Base-by-base conservation (phyloP, 2,888 invertebrate species). In the Lasius fuliginosus region DNA sequence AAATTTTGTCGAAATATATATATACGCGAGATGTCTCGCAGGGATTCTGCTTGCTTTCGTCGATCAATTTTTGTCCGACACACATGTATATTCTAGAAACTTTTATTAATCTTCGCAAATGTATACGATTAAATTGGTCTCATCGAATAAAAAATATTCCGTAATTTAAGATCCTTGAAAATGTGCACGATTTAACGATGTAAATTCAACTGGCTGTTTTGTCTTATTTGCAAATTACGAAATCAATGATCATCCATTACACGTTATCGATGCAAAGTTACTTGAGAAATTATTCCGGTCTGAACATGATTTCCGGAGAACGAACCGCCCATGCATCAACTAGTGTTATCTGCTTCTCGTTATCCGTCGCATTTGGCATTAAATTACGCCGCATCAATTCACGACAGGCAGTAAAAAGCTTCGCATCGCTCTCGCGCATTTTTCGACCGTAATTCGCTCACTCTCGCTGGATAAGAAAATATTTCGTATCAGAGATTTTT, bases 351-450 rank as follows among this genome's bases (percentile, higher is more conserved):
- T 67, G 36, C 49, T 76, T 76, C 76, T 67, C 67, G 49, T 76
- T 77, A 77, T 77, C 76, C 67, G 68, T 68, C 68, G 76, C 76
- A 68, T 76, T 76, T 76, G 40, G 40, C 49, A 76, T 67, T 68
- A 77, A 77, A 77, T 77, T 77, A 53, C 68, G 56, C 18, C 27
- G 36, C 76, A 77, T 77, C 53, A 77, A 68, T 77, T 77, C 40
- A 68, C 76, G 40, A 68, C 68, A 77, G 53, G 68, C 27, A 49
- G 53, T 12, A 68, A 53, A 77, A 68, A 77, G 40, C 15, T 67
- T 76, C 36, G 53, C 49, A 65, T 67, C 67, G 36, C 68, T 77
- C 76, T 53, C 40, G 15, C 64, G 40, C 74, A 60, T 53, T 76
- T 76, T 53, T 68, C 65, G 18, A 53, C 2, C 46, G n/a, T 53